A percentile compares a stretch with the other conserved stretches of the same genome.
Evolutionary conservation across 2,113 vertebrate species (phyloP).

Genomic region (Gallinago media): DNA sequence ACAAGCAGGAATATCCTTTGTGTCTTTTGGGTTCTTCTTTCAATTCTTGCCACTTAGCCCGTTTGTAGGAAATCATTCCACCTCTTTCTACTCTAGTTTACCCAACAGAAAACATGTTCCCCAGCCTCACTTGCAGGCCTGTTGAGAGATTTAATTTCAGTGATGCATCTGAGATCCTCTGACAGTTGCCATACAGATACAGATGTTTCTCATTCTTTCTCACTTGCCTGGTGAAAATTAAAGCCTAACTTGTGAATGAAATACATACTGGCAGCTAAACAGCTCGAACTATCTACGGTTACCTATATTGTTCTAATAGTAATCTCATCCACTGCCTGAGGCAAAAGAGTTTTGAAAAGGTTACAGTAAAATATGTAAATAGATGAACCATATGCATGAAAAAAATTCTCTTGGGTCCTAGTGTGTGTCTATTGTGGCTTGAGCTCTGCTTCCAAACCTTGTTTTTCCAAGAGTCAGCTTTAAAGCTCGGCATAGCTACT

Average conservation of each 20-base stretch:
- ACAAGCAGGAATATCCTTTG: not conserved
- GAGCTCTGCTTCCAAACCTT: constrained; percentile 4
- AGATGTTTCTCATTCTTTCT: constrained; percentile 35
- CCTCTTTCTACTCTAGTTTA: not conserved
- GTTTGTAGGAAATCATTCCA: not conserved
- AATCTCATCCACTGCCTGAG: constrained; percentile 18
- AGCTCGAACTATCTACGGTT: not conserved
- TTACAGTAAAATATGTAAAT: constrained; percentile 62
- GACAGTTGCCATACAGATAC: not conserved
- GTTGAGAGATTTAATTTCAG: not conserved
- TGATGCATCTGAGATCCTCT: not conserved
- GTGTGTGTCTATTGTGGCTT: constrained; percentile 7
- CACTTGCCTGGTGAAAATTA: constrained; percentile 25
- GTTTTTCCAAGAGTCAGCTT: constrained; percentile 31
- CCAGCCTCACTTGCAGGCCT: not conserved
- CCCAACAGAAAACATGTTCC: not conserved
- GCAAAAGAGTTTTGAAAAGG: constrained; percentile 28
- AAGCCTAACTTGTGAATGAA: constrained; percentile 23
- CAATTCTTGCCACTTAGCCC: not conserved
- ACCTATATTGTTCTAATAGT: constrained; percentile 28
- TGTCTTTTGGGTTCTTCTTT: constrained; percentile 6
- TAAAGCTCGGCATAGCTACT: not conserved
- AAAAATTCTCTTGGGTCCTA: not conserved
- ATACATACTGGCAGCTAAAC: not conserved
- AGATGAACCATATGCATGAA: constrained; percentile 51